Evolutionary conservation across 2,797 vertebrate genomes (phyloP), one percentile per base, ranked within the genome.

Genomic region (Zenarchopterus dispar): DNA sequence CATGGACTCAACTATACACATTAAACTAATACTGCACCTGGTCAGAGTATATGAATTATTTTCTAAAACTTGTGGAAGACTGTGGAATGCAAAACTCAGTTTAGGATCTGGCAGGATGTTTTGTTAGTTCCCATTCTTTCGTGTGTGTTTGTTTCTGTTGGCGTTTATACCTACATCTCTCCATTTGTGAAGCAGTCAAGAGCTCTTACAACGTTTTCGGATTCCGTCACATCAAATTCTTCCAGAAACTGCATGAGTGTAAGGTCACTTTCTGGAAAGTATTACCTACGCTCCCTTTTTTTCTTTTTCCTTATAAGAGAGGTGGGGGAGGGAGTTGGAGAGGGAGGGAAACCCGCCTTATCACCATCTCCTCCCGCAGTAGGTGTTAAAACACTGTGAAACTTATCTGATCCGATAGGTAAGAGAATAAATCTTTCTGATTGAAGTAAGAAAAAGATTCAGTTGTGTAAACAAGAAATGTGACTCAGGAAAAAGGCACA

Each of bases 381-480:
- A 92, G 89, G 91, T 90, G 90, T 91, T 87, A 91, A 92, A 92
- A 75, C 22, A 22, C 70, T 64, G 86, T 89, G 78, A 85, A 78
- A 80, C 74, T 88, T 90, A 90, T 92, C 89, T 88, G 52, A 93
- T 92, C 89, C 90, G 90, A 94, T 92, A 86, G 79, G 66, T 8
- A 63, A 52, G 68, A 76, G 84, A 87, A 88, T 64, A 81, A 86
- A 87, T 85, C 69, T 77, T 76, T 43, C 73, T 57, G 72, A 77
- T 79, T 61, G 67, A 81, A 70, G 78, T 61, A 62, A 47, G 67
- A 77, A 68, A 82, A 70, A 63, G 50, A 39, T 53, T 42, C 5
- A 72, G 86, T 89, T 90, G 82, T 85, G 84, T 85, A 87, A 93
- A 91, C 82, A 88, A 56, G 46, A 46, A 56, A 73, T 68, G 42